phyloP scores from a whole-genome alignment of 2,888 invertebrate genomes.

The Aleiodes testaceus region DNA sequence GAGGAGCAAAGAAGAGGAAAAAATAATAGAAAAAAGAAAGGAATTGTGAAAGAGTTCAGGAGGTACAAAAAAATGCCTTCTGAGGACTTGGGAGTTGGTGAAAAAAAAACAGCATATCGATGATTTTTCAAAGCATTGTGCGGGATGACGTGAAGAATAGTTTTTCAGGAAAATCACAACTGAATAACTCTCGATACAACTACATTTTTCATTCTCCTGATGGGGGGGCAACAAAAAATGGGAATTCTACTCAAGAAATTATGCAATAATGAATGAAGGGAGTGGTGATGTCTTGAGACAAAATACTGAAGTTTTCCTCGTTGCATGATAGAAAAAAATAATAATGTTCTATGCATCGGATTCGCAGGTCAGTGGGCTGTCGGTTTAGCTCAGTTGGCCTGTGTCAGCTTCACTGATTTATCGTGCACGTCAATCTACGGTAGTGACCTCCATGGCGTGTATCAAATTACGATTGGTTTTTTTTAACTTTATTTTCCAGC shows the following conservation, averaged over 20 bases:
- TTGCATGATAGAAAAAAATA: background rate
- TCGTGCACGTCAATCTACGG: conserved; percentile 70
- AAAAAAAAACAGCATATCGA: no score
- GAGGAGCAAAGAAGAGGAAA: conserved; percentile 13
- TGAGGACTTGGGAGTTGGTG: no score
- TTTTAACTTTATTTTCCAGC: background rate
- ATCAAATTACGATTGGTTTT: conserved; percentile 65
- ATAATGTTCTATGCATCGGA: conserved; percentile 65
- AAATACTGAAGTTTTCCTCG: background rate
- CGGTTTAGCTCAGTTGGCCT: conserved; percentile 66
- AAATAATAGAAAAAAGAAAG: conserved; percentile 23
- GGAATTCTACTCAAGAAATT: no score
- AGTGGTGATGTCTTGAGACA: no score
- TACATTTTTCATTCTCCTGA: no score
- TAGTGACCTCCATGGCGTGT: conserved; percentile 68
- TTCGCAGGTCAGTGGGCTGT: conserved; percentile 73
- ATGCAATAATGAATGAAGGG: no score
- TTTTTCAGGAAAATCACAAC: conserved; percentile 6
- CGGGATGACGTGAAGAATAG: background rate
- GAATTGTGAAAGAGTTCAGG: conserved; percentile 16
- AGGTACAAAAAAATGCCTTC: no score
- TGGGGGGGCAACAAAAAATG: no score
- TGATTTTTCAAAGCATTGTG: no score
- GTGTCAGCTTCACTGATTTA: conserved; percentile 67
- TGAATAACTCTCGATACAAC: no score